Percentiles rank a stretch among this genome's conserved stretches.
Evolutionary conservation across 2,888 invertebrate species (phyloP).

Genomic region (Apamea monoglypha): DNA sequence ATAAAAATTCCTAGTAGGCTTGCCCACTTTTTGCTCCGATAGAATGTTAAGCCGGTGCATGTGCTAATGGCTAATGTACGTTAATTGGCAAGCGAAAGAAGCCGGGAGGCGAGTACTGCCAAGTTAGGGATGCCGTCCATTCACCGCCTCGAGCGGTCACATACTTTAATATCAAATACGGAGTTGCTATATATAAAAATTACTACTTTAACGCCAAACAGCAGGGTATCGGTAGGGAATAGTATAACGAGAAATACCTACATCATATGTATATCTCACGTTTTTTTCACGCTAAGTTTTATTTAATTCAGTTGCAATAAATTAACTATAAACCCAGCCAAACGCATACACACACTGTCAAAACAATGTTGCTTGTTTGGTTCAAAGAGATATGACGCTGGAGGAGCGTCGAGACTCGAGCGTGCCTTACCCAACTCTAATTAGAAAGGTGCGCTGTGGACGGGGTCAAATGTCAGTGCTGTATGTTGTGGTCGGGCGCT

Average conservation of each 20-base stretch:
- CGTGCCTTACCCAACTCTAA: constrained; percentile 27
- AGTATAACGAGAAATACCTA: constrained; percentile 6
- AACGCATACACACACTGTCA: constrained; percentile 11
- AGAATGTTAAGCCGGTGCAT: constrained; percentile 71
- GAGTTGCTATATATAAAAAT: constrained; percentile 36
- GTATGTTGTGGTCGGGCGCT: constrained; percentile 61
- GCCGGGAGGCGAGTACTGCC: constrained; percentile 53
- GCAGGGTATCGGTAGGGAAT: constrained; percentile 32
- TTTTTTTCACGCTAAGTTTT: constrained; percentile 19
- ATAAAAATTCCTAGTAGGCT: constrained; percentile 65
- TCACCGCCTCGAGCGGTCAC: constrained; percentile 6
- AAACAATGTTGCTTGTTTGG: constrained; percentile 6
- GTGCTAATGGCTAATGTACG: constrained; percentile 69
- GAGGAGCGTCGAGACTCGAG: not conserved
- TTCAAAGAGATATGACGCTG: constrained; percentile 16
- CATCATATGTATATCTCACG: not conserved
- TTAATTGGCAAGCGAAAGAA: constrained; percentile 72
- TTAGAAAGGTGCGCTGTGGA: constrained; percentile 63
- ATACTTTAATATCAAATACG: constrained; percentile 4
- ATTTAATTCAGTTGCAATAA: constrained; percentile 17
- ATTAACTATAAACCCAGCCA: not conserved
- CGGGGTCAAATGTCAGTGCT: constrained; percentile 66
- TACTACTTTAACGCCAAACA: constrained; percentile 26
- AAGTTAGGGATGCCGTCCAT: constrained; percentile 53
- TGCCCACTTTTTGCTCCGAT: constrained; percentile 49